Conservation (phyloP, 2,797 vertebrate genomes). For the Tolypeutes matacus region DNA sequence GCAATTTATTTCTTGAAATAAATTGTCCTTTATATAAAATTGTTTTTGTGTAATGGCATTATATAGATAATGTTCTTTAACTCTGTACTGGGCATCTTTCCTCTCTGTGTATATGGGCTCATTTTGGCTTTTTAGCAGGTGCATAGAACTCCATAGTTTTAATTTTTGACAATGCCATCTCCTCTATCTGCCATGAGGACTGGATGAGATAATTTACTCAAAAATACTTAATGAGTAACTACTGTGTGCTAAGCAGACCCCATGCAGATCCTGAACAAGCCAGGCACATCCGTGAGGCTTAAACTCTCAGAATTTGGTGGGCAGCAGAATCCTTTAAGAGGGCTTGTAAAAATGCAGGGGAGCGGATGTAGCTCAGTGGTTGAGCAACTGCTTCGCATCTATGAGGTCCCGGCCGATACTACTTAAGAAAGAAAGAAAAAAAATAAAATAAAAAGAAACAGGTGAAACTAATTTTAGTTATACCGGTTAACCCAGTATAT, state of each 20-base stretch:
- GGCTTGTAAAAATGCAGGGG: background rate
- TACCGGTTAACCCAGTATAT: background rate
- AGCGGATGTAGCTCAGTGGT: too few relatives aligned
- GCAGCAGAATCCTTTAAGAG: background rate
- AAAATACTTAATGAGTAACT: background rate
- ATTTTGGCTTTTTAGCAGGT: background rate
- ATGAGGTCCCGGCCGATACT: too few relatives aligned
- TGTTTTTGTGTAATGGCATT: slow-evolving; percentile 5
- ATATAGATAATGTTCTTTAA: background rate
- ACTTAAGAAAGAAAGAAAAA: background rate
- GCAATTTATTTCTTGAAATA: background rate
- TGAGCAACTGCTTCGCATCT: too few relatives aligned
- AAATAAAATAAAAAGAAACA: background rate
- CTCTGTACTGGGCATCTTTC: background rate
- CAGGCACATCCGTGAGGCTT: background rate
- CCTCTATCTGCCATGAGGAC: background rate
- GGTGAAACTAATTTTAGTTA: background rate
- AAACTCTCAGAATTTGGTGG: background rate
- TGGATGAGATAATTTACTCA: background rate
- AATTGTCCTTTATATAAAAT: background rate
- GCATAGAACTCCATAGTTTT: background rate
- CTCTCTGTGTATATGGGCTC: background rate
- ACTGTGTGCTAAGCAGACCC: background rate
- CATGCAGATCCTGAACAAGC: background rate
- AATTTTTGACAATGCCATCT: background rate